phyloP scores from a whole-genome alignment of 2,888 invertebrate genomes.

The Tetragnatha montana region DNA sequence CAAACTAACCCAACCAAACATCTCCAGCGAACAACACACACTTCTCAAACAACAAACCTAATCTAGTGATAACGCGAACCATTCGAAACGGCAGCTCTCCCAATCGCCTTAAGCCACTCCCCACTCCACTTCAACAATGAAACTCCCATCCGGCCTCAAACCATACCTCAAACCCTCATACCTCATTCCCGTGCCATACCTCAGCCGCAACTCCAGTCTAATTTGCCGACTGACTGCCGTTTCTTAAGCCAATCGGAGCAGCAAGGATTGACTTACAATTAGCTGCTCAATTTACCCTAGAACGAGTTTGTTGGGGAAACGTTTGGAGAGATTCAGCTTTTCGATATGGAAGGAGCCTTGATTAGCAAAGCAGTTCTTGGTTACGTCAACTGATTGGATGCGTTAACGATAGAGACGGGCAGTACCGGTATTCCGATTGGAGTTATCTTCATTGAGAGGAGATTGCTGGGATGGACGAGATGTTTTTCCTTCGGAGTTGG shows the following conservation, averaged over 20 bases:
- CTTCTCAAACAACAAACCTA: too few species aligned
- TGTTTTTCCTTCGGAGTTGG: background rate
- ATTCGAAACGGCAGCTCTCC: too few species aligned
- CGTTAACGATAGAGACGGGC: slow-evolving; percentile 2
- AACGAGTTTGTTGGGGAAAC: background rate
- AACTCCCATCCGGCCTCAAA: too few species aligned
- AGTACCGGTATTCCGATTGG: background rate
- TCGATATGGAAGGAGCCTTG: background rate
- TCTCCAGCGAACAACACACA: too few species aligned
- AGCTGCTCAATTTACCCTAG: slow-evolving; percentile 31
- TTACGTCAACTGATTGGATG: slow-evolving; percentile 26
- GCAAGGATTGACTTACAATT: slow-evolving; percentile 10
- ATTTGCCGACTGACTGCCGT: slow-evolving; percentile 11
- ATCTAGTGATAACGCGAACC: too few species aligned
- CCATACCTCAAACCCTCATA: too few species aligned
- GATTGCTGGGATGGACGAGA: background rate
- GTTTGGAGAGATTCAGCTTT: background rate
- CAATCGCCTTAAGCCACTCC: too few species aligned
- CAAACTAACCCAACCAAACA: too few species aligned
- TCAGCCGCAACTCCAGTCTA: background rate
- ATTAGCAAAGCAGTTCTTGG: slow-evolving; percentile 20
- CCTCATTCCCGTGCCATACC: too few species aligned
- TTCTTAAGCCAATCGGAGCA: background rate
- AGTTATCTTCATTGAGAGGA: background rate
- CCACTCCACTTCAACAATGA: too few species aligned